A percentile compares a stretch with the other conserved stretches of the same genome.
Conservation (phyloP, 1,140 invertebrate species). For the Grapholita molesta region DNA sequence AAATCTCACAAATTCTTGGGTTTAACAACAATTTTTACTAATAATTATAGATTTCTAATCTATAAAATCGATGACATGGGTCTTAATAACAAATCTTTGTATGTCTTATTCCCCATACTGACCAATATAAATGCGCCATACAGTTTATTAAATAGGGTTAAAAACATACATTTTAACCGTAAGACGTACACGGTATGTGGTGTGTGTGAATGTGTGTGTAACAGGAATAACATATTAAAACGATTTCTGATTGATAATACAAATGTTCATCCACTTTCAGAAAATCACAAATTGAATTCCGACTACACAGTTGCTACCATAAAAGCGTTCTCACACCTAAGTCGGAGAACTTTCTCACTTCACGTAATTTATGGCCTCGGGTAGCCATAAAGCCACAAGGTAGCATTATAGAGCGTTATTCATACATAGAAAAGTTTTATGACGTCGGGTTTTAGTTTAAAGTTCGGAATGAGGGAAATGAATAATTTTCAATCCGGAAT, state of each 20-base stretch:
- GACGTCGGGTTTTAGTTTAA: conserved; percentile 1
- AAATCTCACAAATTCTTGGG: too few relatives aligned
- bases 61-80: too few relatives aligned
- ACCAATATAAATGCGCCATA: too few relatives aligned
- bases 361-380: conserved; percentile 4
- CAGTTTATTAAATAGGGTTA: too few relatives aligned
- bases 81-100: too few relatives aligned
- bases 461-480: conserved; percentile 3
- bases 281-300: not conserved
- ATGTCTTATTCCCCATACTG: too few relatives aligned
- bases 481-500: not conserved
- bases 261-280: conserved; percentile 1
- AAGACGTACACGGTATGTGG: too few relatives aligned
- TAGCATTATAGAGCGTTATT: conserved; percentile 11
- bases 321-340: conserved; percentile 13
- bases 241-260: not conserved
- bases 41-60: too few relatives aligned
- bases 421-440: conserved; percentile 16
- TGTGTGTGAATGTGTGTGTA: too few relatives aligned
- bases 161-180: too few relatives aligned
- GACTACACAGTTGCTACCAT: conserved; percentile 6
- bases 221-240: not conserved
- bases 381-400: conserved; percentile 1
- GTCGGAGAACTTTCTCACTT: conserved; percentile 7
- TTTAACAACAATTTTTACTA: too few relatives aligned